Evolutionary conservation across 2,888 invertebrate species (phyloP).

Genomic region (Nymphalis urticae): DNA sequence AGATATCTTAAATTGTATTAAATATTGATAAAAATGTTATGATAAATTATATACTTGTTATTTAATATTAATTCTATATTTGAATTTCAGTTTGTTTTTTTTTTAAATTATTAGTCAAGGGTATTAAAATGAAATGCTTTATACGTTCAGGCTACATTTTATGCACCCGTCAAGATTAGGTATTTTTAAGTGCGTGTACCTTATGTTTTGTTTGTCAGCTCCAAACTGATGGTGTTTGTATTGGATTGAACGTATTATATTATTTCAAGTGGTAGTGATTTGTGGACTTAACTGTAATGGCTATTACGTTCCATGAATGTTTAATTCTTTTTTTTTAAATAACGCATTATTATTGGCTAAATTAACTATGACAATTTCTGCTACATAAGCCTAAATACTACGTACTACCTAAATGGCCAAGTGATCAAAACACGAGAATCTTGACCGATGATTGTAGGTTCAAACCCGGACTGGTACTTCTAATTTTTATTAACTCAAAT

Average conservation of each 20-base stretch:
- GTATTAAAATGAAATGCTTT: not conserved
- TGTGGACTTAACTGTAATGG: constrained; percentile 41
- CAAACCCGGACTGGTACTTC: too few relatives aligned
- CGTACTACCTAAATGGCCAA: too few relatives aligned
- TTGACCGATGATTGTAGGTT: too few relatives aligned
- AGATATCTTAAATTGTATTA: too few relatives aligned
- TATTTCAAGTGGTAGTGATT: constrained; percentile 45
- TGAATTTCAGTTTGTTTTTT: too few relatives aligned
- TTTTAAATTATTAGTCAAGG: not conserved
- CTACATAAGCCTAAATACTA: too few relatives aligned
- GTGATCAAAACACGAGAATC: too few relatives aligned
- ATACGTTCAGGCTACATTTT: constrained; percentile 45
- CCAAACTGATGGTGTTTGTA: constrained; percentile 57
- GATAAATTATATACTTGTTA: too few relatives aligned
- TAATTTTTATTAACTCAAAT: too few relatives aligned
- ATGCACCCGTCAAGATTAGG: constrained; percentile 42
- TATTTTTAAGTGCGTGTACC: constrained; percentile 59
- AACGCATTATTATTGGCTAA: not conserved
- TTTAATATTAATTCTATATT: too few relatives aligned
- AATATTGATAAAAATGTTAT: too few relatives aligned
- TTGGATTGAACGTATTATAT: constrained; percentile 43
- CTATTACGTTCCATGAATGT: constrained; percentile 23
- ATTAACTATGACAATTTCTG: not conserved
- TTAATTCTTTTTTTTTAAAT: not conserved
- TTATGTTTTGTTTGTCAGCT: constrained; percentile 59